phyloP scores from a whole-genome alignment of 2,797 vertebrate genomes.

The Sebastes minor region DNA sequence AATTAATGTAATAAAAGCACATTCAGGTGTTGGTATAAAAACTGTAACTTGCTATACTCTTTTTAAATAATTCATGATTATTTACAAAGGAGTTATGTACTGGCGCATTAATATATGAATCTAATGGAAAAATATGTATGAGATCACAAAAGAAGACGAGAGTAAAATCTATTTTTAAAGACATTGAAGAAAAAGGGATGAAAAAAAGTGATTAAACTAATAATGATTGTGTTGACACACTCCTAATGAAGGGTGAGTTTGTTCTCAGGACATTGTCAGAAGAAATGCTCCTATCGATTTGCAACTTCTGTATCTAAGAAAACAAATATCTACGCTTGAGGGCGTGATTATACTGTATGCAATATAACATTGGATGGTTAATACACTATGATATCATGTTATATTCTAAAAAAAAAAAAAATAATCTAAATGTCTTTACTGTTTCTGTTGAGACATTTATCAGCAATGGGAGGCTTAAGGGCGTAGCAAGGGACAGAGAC shows the following conservation, averaged over 20 bases:
- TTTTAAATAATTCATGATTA: conserved; percentile 81
- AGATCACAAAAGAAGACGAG: conserved; percentile 59
- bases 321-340: conserved; percentile 9
- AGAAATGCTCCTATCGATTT: conserved; percentile 10
- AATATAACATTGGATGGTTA: conserved; percentile 83
- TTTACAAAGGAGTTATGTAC: conserved; percentile 79
- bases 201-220: conserved; percentile 22
- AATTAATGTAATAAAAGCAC: conserved; percentile 83
- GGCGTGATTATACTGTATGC: conserved; percentile 65
- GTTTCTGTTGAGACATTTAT: conserved; percentile 29
- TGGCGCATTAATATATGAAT: conserved; percentile 71
- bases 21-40: conserved; percentile 87
- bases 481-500: conserved; percentile 12
- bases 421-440: conserved; percentile 10
- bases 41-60: conserved; percentile 80
- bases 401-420: conserved; percentile 3
- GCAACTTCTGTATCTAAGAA: not conserved
- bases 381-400: conserved; percentile 55
- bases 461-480: conserved; percentile 10
- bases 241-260: conserved; percentile 13
- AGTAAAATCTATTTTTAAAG: conserved; percentile 69
- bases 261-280: conserved; percentile 16
- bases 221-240: conserved; percentile 47
- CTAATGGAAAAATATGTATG: conserved; percentile 52
- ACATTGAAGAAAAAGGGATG: conserved; percentile 52